phyloP scores from a whole-genome alignment of 2,113 vertebrate genomes.

The Pogona vitticeps region DNA sequence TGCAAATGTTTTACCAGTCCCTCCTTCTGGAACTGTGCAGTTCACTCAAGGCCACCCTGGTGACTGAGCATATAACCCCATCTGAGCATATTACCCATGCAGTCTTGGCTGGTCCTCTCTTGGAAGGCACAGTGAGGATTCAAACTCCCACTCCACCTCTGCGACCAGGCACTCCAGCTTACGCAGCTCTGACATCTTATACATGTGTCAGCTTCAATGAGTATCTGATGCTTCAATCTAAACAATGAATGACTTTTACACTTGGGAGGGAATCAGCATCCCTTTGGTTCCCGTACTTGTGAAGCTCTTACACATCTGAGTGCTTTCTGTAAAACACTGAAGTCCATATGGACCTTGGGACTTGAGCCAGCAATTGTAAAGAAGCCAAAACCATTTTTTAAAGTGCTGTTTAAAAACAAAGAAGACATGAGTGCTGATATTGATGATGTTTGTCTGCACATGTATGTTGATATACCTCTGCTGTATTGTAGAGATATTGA shows the following conservation, averaged over 20 bases:
- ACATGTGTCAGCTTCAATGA: neutral
- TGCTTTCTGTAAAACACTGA: neutral
- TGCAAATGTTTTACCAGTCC: too few species aligned
- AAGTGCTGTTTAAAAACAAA: neutral
- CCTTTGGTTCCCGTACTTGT: too few species aligned
- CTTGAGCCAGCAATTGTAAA: neutral
- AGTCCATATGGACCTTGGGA: neutral
- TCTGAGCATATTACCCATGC: too few species aligned
- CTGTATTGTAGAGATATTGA: constrained; percentile 3
- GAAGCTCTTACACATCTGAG: neutral
- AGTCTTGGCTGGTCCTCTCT: too few species aligned
- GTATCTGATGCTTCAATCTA: neutral
- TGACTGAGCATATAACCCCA: too few species aligned
- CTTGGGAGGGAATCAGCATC: neutral
- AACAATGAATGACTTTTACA: neutral
- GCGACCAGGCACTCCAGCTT: too few species aligned
- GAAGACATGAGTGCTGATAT: neutral
- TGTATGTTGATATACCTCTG: constrained; percentile 2
- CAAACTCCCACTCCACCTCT: too few species aligned
- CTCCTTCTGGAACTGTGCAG: too few species aligned
- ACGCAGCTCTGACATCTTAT: neutral
- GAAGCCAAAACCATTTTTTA: neutral
- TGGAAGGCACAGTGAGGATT: too few species aligned
- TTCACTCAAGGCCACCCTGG: too few species aligned
- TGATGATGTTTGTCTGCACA: neutral